Conservation (phyloP, 2,113 vertebrate genomes). For the Camarhynchus parvulus region DNA sequence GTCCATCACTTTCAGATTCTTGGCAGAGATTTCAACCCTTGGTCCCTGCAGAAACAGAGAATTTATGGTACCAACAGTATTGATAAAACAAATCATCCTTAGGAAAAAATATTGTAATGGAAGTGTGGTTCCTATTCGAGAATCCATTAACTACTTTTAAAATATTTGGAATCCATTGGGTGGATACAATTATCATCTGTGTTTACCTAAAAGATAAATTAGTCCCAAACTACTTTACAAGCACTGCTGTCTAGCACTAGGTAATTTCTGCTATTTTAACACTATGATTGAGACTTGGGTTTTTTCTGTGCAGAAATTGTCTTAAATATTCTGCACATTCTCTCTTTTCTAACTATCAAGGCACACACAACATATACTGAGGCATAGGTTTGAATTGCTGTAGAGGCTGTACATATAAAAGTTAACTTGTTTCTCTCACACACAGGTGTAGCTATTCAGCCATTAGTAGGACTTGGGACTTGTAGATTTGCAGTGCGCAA, state of each 20-base stretch:
- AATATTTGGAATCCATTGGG: not conserved
- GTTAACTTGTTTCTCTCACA: not conserved
- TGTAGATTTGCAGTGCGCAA: not conserved
- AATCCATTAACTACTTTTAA: conserved; percentile 36
- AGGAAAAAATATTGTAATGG: not conserved
- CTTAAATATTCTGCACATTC: not conserved
- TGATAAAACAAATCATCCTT: not conserved
- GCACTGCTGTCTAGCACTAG: not conserved
- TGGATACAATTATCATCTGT: conserved; percentile 24
- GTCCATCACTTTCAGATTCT: conserved; percentile 97
- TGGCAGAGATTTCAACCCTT: conserved; percentile 95
- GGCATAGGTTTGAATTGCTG: not conserved
- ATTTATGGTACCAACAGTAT: not conserved
- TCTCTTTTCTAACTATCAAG: not conserved
- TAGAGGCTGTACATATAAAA: not conserved
- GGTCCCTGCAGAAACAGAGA: conserved; percentile 83
- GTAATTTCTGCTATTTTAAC: conserved; percentile 8
- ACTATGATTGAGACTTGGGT: not conserved
- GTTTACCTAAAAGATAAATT: conserved; percentile 39
- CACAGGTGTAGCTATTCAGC: not conserved
- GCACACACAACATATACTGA: not conserved
- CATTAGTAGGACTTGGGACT: not conserved
- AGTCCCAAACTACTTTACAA: conserved; percentile 15
- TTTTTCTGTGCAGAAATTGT: not conserved
- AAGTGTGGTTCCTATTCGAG: conserved; percentile 15